These are phyloP conservation scores for Eulemur mongoz DNA, from an alignment of 2,797 vertebrate genomes.

Conservation along the genomic window DNA sequence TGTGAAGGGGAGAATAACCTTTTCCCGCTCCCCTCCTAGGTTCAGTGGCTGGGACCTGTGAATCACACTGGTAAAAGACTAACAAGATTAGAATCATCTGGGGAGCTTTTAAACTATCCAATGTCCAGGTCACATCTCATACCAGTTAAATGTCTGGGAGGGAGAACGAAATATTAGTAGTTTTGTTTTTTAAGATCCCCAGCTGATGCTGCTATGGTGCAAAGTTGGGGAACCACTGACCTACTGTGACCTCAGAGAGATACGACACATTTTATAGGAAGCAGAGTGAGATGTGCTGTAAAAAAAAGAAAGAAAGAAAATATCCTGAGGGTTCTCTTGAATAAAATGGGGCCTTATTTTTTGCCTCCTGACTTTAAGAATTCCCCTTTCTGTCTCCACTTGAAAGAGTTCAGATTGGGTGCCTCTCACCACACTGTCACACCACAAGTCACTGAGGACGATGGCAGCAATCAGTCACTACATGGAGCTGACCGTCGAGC, in stretches of 20 bases:
- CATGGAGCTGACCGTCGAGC: constrained; percentile 87
- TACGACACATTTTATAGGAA: background rate
- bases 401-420: constrained; percentile 68
- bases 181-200: background rate
- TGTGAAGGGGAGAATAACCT: background rate
- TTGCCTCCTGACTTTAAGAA: background rate
- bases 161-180: background rate
- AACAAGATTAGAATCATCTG: background rate
- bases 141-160: background rate
- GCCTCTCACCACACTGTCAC: constrained; percentile 72
- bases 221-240: background rate
- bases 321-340: background rate
- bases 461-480: constrained; percentile 85
- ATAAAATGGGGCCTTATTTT: constrained; percentile 22
- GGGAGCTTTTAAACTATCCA: background rate
- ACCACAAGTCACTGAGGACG: constrained; percentile 75
- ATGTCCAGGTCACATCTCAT: background rate
- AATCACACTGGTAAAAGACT: background rate
- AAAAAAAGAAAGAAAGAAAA: background rate
- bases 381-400: background rate
- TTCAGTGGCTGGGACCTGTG: background rate
- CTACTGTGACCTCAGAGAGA: background rate
- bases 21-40: background rate
- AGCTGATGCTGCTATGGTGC: background rate
- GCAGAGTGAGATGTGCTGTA: background rate